Conservation (phyloP, 2,797 vertebrate genomes). For the Acomys russatus region DNA sequence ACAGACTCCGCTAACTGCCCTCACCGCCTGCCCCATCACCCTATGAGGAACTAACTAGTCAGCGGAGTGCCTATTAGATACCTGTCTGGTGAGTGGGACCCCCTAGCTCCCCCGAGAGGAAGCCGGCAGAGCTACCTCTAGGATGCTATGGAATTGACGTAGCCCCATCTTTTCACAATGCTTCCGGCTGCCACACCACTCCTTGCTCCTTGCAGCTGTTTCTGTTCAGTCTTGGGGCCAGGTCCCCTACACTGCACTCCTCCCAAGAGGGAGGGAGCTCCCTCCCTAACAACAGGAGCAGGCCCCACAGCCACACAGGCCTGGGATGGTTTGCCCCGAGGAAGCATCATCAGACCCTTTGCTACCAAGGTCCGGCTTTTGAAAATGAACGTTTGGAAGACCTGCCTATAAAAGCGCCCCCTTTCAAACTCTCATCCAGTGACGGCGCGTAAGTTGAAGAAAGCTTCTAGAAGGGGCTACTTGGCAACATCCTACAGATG, state of each 20-base stretch:
- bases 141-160: too few species aligned
- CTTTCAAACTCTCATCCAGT: neutral
- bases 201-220: neutral
- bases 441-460: neutral
- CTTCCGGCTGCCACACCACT: neutral
- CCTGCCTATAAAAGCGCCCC: neutral
- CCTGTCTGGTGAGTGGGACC: neutral
- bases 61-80: neutral
- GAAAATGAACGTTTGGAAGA: slow-evolving; percentile 55
- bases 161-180: neutral
- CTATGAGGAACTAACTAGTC: neutral
- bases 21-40: neutral
- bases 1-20: neutral
- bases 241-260: neutral
- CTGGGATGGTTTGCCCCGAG: neutral
- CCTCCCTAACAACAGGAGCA: neutral
- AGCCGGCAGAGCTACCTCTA: neutral
- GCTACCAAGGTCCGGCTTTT: neutral
- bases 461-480: neutral
- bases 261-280: neutral
- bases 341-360: neutral
- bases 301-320: neutral
- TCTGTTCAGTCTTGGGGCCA: slow-evolving; percentile 19
- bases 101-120: neutral
- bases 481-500: neutral